Conservation (phyloP, 1,140 invertebrate species). For the Diabrotica undecimpunctata region DNA sequence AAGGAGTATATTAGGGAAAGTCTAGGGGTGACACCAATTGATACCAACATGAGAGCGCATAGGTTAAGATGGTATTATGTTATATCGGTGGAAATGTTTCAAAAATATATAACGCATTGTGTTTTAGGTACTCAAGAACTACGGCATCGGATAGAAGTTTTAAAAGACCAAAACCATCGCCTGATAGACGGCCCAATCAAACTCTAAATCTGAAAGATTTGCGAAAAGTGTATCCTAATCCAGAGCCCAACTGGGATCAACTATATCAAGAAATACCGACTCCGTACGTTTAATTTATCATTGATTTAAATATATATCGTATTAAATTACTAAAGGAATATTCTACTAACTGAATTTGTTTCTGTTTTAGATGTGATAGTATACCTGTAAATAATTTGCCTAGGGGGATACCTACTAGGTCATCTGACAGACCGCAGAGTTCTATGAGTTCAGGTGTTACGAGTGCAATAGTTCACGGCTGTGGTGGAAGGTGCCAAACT, state of each 20-base stretch:
- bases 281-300: slow-evolving; percentile 24
- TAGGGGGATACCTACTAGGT: slow-evolving; percentile 26
- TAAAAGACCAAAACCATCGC: slow-evolving; percentile 15
- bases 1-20: no score
- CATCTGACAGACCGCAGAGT: slow-evolving; percentile 42
- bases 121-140: slow-evolving; percentile 28
- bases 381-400: slow-evolving; percentile 18
- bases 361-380: slow-evolving; percentile 30
- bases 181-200: slow-evolving; percentile 15
- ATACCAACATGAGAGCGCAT: no score
- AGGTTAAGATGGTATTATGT: no score
- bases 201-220: slow-evolving; percentile 24
- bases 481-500: slow-evolving; percentile 60
- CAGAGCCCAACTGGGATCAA: slow-evolving; percentile 27
- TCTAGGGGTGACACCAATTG: no score
- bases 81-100: no score
- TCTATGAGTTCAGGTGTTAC: slow-evolving; percentile 40
- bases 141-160: slow-evolving; percentile 29
- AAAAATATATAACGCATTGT: not conserved
- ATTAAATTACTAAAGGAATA: no score
- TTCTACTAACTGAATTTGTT: no score
- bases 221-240: slow-evolving; percentile 34
- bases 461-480: slow-evolving; percentile 53
- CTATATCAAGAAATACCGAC: slow-evolving; percentile 37
- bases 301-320: not conserved